These are phyloP conservation scores for Podarcis cretensis DNA, from an alignment of 2,113 vertebrate genomes.

Conservation along the genomic window DNA sequence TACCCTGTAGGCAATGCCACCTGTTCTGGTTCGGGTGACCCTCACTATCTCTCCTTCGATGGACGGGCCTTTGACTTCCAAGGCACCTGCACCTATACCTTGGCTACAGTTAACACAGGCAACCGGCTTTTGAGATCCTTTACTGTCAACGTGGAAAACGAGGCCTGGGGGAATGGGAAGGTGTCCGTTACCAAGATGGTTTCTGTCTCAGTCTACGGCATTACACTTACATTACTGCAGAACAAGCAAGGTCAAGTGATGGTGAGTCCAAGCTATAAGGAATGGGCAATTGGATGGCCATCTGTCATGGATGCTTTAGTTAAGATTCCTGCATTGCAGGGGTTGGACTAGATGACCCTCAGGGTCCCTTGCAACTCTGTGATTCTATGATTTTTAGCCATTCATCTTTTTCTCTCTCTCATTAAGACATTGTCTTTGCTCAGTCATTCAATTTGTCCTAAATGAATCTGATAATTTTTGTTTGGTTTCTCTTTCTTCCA, in stretches of 20 bases:
- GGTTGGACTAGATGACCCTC: no score
- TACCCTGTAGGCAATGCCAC: conserved; percentile 27
- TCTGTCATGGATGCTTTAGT: no score
- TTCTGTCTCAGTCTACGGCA: conserved; percentile 41
- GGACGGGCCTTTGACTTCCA: conserved; percentile 62
- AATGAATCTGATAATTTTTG: no score
- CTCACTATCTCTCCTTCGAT: conserved; percentile 56
- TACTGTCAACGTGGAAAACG: conserved; percentile 34
- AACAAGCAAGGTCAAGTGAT: conserved; percentile 45
- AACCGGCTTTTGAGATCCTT: conserved; percentile 17
- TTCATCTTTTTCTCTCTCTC: no score
- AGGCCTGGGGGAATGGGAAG: conserved; percentile 3
- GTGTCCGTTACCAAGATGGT: conserved; percentile 43
- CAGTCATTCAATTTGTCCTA: no score
- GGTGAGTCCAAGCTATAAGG: conserved; percentile 28
- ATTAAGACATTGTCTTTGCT: not conserved
- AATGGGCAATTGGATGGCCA: no score
- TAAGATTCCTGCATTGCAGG: no score
- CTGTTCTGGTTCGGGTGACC: conserved; percentile 51
- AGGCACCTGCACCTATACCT: conserved; percentile 54
- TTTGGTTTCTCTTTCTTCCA: no score
- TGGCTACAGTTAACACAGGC: conserved; percentile 33
- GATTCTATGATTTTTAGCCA: not conserved
- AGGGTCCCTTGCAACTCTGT: no score
- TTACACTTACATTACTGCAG: conserved; percentile 42